Conservation (phyloP, 2,113 vertebrate genomes). For the Cacatua alba region DNA sequence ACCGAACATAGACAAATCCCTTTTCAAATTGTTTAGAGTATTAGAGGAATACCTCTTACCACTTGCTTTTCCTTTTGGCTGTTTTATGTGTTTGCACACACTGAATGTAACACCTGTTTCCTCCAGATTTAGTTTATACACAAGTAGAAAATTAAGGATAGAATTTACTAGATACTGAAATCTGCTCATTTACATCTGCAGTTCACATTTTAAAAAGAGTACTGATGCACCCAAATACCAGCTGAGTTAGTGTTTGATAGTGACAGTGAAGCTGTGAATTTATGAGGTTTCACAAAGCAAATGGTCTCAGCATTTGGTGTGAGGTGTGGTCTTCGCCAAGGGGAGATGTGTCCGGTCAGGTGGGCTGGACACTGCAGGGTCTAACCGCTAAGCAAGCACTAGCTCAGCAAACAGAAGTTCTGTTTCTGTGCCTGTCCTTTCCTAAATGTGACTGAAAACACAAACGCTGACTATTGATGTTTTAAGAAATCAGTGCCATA, state of each 20-base stretch:
- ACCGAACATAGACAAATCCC: background rate
- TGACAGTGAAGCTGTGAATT: background rate
- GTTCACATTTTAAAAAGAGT: background rate
- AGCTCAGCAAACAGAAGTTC: background rate
- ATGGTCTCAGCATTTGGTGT: background rate
- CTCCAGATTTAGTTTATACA: background rate
- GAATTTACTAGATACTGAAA: background rate
- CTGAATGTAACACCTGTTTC: background rate
- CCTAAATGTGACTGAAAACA: background rate
- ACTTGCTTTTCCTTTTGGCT: background rate
- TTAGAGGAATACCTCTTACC: background rate
- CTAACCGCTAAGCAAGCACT: background rate
- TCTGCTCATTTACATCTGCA: background rate
- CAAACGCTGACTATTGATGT: background rate
- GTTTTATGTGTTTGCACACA: background rate
- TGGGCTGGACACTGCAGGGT: background rate
- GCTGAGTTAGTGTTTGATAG: background rate
- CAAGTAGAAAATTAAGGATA: background rate
- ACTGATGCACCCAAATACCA: background rate
- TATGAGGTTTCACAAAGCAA: background rate
- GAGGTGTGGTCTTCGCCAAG: fast-evolving
- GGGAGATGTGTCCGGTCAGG: background rate
- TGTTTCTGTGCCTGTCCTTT: background rate
- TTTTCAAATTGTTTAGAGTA: background rate
- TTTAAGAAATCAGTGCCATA: background rate